Percentiles rank a stretch among this genome's conserved stretches.
Conservation (phyloP, 2,113 vertebrate species). For the Carlito syrichta region DNA sequence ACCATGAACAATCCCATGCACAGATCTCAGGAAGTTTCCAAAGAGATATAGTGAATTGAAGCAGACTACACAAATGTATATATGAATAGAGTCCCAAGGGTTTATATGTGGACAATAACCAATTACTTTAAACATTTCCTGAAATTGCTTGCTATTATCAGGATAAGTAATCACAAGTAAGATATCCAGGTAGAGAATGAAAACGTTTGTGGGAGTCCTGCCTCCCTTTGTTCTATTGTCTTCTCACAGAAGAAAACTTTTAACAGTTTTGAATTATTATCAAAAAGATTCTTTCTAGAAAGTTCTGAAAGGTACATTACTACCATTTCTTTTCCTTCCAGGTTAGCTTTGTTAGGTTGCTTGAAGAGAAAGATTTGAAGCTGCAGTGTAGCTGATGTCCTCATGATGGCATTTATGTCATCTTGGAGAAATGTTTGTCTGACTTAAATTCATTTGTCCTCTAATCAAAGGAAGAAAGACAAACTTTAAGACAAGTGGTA, state of each 20-base stretch:
- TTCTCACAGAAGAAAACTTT: conserved; percentile 47
- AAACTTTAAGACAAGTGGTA: not conserved
- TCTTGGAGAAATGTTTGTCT: conserved; percentile 32
- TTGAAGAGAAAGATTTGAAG: conserved; percentile 24
- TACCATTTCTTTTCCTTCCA: not conserved
- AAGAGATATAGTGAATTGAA: conserved; percentile 37
- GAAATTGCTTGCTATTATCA: conserved; percentile 49
- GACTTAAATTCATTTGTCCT: not conserved
- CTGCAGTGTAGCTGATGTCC: not conserved
- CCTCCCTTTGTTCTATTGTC: conserved; percentile 30
- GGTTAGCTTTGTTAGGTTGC: conserved; percentile 43
- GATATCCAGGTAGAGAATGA: conserved; percentile 12
- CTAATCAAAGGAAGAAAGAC: conserved; percentile 32
- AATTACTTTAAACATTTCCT: conserved; percentile 15
- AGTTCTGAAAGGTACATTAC: conserved; percentile 30
- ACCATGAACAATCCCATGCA: conserved; percentile 8
- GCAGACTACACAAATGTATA: conserved; percentile 33
- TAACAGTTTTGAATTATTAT: conserved; percentile 15
- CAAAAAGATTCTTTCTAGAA: conserved; percentile 38
- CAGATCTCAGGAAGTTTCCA: conserved; percentile 18
- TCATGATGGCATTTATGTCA: not conserved
- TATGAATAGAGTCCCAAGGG: not conserved
- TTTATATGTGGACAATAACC: conserved; percentile 33
- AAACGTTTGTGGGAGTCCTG: conserved; percentile 8
- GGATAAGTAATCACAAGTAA: conserved; percentile 45